Percentiles rank a stretch among this genome's conserved stretches.
Conservation (phyloP, 2,113 vertebrate genomes). For the Mobula birostris region DNA sequence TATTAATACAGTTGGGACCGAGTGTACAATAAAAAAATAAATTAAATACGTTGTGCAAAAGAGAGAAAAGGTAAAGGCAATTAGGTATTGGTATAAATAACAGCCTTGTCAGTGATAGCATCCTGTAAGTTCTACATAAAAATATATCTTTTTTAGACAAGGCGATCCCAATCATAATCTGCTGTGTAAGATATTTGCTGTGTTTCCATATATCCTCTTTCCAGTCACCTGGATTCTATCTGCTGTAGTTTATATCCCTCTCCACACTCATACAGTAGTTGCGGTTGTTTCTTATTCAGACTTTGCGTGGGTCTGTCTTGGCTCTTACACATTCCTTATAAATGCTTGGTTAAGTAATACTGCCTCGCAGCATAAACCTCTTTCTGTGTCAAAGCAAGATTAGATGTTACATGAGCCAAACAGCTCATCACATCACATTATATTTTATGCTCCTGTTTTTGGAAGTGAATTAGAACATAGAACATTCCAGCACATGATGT, state of each 20-base stretch:
- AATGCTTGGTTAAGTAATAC: not conserved
- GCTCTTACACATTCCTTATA: not conserved
- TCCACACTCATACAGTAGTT: not conserved
- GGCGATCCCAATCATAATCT: not conserved
- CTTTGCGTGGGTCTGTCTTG: not conserved
- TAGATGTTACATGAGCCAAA: not conserved
- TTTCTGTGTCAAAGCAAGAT: not conserved
- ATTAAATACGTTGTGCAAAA: too few species aligned
- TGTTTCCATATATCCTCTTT: not conserved
- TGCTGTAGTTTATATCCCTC: not conserved
- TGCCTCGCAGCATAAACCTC: not conserved
- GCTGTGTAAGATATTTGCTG: not conserved
- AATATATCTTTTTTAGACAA: not conserved
- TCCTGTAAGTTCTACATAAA: too few species aligned
- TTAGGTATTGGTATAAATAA: too few species aligned
- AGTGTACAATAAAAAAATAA: too few species aligned
- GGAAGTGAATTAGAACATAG: not conserved
- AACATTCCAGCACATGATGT: too few species aligned
- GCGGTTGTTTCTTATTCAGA: not conserved
- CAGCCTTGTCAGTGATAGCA: too few species aligned
- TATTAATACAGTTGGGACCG: too few species aligned
- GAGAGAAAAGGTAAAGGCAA: too few species aligned
- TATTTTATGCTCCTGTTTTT: not conserved
- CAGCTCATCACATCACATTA: not conserved
- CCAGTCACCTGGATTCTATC: not conserved